These are phyloP conservation scores for Phycodurus eques DNA, from an alignment of 2,113 vertebrate species.

Conservation along the genomic window DNA sequence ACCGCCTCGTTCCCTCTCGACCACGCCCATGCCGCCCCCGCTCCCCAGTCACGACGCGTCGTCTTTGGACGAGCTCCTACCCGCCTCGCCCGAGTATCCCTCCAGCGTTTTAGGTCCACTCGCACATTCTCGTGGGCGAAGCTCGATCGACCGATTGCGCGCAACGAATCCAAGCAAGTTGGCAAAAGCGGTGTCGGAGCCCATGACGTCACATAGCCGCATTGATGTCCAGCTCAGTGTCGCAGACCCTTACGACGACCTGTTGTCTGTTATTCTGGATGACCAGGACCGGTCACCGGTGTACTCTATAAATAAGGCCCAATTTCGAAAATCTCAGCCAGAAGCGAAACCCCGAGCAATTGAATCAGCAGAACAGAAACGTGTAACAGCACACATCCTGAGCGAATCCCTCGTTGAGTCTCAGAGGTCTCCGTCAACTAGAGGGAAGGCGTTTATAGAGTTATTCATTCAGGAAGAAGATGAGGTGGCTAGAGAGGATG, in stretches of 20 bases:
- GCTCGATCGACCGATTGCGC: conserved; percentile 18
- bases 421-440: conserved; percentile 30
- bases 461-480: conserved; percentile 89
- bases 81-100: conserved; percentile 25
- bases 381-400: conserved; percentile 38
- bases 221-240: conserved; percentile 26
- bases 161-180: conserved; percentile 30
- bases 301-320: conserved; percentile 12
- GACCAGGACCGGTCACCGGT: conserved; percentile 28
- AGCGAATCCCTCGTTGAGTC: conserved; percentile 40
- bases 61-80: conserved; percentile 59
- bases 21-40: conserved; percentile 62
- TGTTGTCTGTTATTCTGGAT: conserved; percentile 47
- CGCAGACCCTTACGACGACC: conserved; percentile 61
- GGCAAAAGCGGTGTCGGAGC: conserved; percentile 16
- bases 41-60: conserved; percentile 68
- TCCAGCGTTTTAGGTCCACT: conserved; percentile 31
- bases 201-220: not conserved
- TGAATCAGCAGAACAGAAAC: conserved; percentile 21
- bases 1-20: conserved; percentile 54
- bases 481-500: conserved; percentile 65
- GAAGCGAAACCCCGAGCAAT: not conserved
- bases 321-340: not conserved
- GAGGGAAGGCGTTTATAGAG: conserved; percentile 63
- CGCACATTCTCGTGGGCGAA: conserved; percentile 13